Conservation (phyloP, 2,888 invertebrate species). For the Ennomos erosarius region DNA sequence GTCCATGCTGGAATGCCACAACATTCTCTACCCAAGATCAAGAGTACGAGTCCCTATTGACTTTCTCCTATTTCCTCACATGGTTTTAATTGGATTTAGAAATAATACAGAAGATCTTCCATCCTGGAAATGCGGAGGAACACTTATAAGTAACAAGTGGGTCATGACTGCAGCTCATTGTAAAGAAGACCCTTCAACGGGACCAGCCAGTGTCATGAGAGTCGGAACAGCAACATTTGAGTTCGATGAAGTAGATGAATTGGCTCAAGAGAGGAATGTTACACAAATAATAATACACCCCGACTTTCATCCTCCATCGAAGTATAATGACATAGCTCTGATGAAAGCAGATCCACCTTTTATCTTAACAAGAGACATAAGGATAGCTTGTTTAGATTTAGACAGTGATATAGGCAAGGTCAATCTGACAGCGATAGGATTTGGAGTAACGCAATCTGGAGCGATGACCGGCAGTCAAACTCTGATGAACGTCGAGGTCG, state of each 20-base stretch:
- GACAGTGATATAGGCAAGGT: constrained; percentile 48
- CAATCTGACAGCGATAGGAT: constrained; percentile 86
- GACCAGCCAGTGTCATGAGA: constrained; percentile 78
- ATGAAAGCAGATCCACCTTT: constrained; percentile 81
- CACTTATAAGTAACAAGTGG: constrained; percentile 71
- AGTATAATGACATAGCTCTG: constrained; percentile 88
- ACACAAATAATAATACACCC: constrained; percentile 81
- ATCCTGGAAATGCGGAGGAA: constrained; percentile 78
- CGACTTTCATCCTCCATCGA: constrained; percentile 81
- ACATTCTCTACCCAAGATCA: constrained; percentile 61
- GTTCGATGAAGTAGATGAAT: constrained; percentile 74
- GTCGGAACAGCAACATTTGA: constrained; percentile 84
- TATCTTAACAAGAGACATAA: constrained; percentile 79
- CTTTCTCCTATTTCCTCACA: constrained; percentile 85
- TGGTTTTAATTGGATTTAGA: constrained; percentile 82
- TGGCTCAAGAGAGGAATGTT: constrained; percentile 81
- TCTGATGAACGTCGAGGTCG: constrained; percentile 79
- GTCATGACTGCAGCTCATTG: constrained; percentile 80
- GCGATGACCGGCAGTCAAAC: constrained; percentile 70
- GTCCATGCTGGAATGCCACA: constrained; percentile 77
- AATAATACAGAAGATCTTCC: constrained; percentile 41
- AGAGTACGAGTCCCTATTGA: constrained; percentile 76
- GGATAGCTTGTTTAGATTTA: constrained; percentile 86
- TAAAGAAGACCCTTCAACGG: constrained; percentile 68
- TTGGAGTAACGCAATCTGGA: constrained; percentile 84